Evolutionary conservation across 2,113 vertebrate species (phyloP).

Genomic region (Pseudorectes ferrugineus): DNA sequence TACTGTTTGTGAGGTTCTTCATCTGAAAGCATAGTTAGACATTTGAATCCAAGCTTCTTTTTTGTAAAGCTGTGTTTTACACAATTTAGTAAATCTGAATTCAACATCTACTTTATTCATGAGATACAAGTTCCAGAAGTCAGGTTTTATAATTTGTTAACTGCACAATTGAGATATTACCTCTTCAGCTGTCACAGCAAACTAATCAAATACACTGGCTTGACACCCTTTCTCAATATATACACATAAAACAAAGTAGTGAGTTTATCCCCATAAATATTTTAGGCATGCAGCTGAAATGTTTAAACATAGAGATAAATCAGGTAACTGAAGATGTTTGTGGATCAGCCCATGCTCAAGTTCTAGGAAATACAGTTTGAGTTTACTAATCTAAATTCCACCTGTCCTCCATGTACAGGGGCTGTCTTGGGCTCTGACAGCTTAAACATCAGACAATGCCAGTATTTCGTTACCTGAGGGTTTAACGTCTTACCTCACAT

Average conservation of each 20-base stretch:
- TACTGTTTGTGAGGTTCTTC: not conserved
- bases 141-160: conserved; percentile 9
- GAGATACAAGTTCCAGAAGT: not conserved
- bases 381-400: not conserved
- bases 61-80: not conserved
- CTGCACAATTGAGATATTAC: not conserved
- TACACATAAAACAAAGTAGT: not conserved
- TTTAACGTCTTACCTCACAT: not conserved
- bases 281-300: conserved; percentile 15
- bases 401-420: not conserved
- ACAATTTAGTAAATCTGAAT: not conserved
- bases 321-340: not conserved
- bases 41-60: not conserved
- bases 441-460: not conserved
- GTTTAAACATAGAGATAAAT: not conserved
- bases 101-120: not conserved
- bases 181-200: conserved; percentile 17
- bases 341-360: not conserved
- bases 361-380: not conserved
- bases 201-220: not conserved
- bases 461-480: not conserved
- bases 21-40: not conserved
- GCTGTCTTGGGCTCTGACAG: not conserved
- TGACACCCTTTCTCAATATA: not conserved
- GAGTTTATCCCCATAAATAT: conserved; percentile 1